Conservation (phyloP, 2,113 vertebrate species). For the Tyto alba region DNA sequence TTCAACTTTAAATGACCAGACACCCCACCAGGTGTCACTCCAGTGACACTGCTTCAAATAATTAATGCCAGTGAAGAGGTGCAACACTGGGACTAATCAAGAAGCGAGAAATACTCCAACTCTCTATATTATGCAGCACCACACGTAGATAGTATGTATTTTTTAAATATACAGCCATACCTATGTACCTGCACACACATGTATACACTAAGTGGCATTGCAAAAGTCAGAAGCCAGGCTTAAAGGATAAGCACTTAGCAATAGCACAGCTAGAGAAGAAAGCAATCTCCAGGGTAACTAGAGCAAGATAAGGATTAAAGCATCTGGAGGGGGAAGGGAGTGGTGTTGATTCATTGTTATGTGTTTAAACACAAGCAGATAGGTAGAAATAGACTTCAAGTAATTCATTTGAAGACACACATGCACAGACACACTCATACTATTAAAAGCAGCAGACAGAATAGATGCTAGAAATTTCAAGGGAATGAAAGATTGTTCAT, state of each 20-base stretch:
- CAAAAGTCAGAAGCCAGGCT: background rate
- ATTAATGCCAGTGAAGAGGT: background rate
- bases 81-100: background rate
- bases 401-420: background rate
- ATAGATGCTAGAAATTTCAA: background rate
- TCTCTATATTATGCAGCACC: background rate
- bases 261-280: background rate
- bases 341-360: background rate
- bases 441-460: background rate
- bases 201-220: background rate
- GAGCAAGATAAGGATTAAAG: slow-evolving; percentile 25
- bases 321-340: background rate
- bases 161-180: background rate
- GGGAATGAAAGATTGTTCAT: background rate
- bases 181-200: background rate
- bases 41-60: background rate
- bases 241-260: background rate
- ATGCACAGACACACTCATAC: background rate
- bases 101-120: background rate
- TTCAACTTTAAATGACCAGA: background rate
- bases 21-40: slow-evolving; percentile 8
- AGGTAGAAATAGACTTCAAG: background rate
- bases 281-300: background rate
- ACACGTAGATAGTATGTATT: background rate
- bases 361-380: background rate